Percentiles rank a stretch among this genome's conserved stretches.
Evolutionary conservation across 2,888 invertebrate genomes (phyloP).

Genomic region (Zygothrica quintamaculata): DNA sequence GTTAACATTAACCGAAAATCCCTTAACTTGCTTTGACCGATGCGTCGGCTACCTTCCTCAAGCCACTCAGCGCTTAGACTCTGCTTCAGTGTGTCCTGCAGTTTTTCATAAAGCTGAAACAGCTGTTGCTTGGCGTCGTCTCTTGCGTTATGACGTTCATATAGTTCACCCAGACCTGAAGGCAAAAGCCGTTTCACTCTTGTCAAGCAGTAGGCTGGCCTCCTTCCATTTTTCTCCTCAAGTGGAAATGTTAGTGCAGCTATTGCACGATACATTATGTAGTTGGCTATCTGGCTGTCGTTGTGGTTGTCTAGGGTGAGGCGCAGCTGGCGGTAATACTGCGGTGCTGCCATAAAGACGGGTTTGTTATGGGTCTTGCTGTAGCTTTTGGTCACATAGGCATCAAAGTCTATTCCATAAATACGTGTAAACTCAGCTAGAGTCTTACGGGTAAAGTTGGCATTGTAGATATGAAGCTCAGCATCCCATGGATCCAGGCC

Average conservation of each 20-base stretch:
- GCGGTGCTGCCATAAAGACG: conserved; percentile 77
- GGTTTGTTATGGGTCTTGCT: conserved; percentile 67
- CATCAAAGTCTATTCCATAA: conserved; percentile 71
- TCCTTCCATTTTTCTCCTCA: conserved; percentile 30
- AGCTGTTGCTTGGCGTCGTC: conserved; percentile 56
- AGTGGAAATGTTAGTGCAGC: conserved; percentile 55
- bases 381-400: conserved; percentile 70
- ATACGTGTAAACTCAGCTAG: conserved; percentile 60
- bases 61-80: conserved; percentile 74
- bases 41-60: conserved; percentile 72
- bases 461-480: conserved; percentile 38
- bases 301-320: conserved; percentile 65
- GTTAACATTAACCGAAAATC: conserved; percentile 58
- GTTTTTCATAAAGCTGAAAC: conserved; percentile 51
- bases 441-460: conserved; percentile 67
- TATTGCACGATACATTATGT: conserved; percentile 81
- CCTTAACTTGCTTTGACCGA: conserved; percentile 70
- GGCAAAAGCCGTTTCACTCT: conserved; percentile 71
- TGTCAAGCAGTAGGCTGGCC: conserved; percentile 61
- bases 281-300: conserved; percentile 77
- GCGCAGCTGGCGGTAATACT: conserved; percentile 75
- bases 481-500: conserved; percentile 46
- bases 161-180: conserved; percentile 78
- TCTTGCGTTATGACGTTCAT: conserved; percentile 61
- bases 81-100: conserved; percentile 58